phyloP scores from a whole-genome alignment of 1,140 invertebrate genomes.

The Temnothorax longispinosus region DNA sequence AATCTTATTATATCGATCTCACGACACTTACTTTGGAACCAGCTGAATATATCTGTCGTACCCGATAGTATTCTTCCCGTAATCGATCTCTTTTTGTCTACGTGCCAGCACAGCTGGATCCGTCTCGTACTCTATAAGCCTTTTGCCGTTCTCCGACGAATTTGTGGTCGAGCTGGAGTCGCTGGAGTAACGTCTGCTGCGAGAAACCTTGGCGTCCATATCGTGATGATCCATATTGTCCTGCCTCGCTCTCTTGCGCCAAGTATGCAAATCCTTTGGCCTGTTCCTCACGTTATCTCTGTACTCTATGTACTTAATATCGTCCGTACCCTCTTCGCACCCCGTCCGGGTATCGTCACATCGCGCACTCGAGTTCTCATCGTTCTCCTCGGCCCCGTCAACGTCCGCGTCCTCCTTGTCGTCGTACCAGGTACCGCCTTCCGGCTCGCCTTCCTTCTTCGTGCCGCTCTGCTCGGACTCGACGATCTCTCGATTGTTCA shows the following conservation, averaged over 20 bases:
- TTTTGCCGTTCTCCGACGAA: constrained; percentile 75
- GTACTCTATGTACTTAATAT: constrained; percentile 35
- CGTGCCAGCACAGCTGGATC: constrained; percentile 91
- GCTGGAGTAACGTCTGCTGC: constrained; percentile 77
- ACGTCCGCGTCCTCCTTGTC: constrained; percentile 9
- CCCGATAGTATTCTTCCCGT: constrained; percentile 96
- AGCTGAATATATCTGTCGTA: constrained; percentile 92
- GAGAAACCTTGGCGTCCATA: constrained; percentile 60
- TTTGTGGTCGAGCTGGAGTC: constrained; percentile 81
- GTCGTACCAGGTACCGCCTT: not conserved
- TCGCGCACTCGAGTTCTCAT: constrained; percentile 16
- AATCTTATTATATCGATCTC: not conserved
- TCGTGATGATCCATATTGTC: constrained; percentile 54
- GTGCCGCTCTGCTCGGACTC: constrained; percentile 30
- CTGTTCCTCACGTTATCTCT: constrained; percentile 52
- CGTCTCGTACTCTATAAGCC: constrained; percentile 88
- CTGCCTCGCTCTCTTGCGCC: constrained; percentile 71
- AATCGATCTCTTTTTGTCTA: constrained; percentile 97
- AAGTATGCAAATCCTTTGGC: constrained; percentile 39
- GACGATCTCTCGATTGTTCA: constrained; percentile 48
- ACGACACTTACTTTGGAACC: constrained; percentile 90
- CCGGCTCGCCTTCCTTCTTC: not conserved
- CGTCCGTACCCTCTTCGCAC: not conserved
- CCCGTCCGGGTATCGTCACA: constrained; percentile 7
- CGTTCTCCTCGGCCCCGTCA: constrained; percentile 9